A percentile compares a stretch with the other conserved stretches of the same genome.
Evolutionary conservation across 1,140 invertebrate genomes (phyloP).

Genomic region (Pseudomyrmex concolor): DNA sequence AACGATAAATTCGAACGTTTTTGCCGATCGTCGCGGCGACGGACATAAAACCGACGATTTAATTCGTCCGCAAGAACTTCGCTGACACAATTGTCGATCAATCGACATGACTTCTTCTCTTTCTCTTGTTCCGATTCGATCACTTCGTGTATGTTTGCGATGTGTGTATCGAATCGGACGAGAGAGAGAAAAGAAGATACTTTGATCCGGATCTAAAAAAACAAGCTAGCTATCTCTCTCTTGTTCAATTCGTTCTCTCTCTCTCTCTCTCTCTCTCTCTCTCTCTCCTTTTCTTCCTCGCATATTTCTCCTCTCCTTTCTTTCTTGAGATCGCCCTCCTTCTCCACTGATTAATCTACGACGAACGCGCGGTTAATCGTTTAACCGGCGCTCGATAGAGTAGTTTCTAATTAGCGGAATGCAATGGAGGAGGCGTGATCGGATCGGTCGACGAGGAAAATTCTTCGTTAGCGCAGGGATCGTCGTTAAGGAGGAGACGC

Average conservation of each 20-base stretch:
- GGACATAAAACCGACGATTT: conserved; percentile 50
- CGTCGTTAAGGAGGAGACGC: conserved; percentile 48
- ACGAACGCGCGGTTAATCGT: conserved; percentile 77
- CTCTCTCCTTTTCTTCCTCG: not conserved
- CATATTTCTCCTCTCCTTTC: not conserved
- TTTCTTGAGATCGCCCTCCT: conserved; percentile 18
- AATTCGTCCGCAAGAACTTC: conserved; percentile 52
- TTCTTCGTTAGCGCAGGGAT: conserved; percentile 48
- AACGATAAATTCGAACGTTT: conserved; percentile 52
- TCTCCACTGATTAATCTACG: conserved; percentile 75
- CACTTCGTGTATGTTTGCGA: not conserved
- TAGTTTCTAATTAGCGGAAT: conserved; percentile 81
- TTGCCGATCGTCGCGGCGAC: conserved; percentile 45
- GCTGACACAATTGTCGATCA: conserved; percentile 47
- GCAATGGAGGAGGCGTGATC: conserved; percentile 77
- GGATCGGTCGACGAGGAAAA: conserved; percentile 70
- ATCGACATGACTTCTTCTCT: conserved; percentile 37
- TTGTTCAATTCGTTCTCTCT: not conserved
- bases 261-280: not conserved
- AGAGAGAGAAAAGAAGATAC: conserved; percentile 30
- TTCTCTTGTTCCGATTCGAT: conserved; percentile 23
- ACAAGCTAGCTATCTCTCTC: not conserved
- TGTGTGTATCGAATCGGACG: conserved; percentile 18
- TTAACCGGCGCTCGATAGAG: conserved; percentile 78
- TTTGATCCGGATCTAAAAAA: conserved; percentile 19